phyloP scores from a whole-genome alignment of 2,888 invertebrate species.

The Agrypnus murinus region DNA sequence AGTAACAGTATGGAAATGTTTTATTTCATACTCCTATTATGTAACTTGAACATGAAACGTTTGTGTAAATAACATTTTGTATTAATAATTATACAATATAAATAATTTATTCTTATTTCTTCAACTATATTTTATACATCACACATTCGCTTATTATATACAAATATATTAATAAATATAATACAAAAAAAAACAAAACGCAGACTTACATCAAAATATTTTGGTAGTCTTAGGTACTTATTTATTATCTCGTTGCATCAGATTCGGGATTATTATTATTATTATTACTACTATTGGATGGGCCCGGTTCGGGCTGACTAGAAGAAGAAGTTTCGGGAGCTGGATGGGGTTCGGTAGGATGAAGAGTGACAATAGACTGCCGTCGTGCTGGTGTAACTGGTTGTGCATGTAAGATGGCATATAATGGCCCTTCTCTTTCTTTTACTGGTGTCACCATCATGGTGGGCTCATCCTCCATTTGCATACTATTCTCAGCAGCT shows the following conservation, averaged over 20 bases:
- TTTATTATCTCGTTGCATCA: slow-evolving; percentile 60
- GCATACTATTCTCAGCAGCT: slow-evolving; percentile 82
- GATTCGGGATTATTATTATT: slow-evolving; percentile 36
- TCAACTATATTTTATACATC: slow-evolving; percentile 52
- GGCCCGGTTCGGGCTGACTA: slow-evolving; percentile 62
- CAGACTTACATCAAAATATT: slow-evolving; percentile 59
- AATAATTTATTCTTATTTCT: slow-evolving; percentile 54
- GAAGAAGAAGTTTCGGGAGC: slow-evolving; percentile 57
- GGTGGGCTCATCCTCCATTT: slow-evolving; percentile 77
- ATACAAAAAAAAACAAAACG: slow-evolving; percentile 55
- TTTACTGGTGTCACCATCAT: slow-evolving; percentile 67
- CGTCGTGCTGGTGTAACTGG: slow-evolving; percentile 64
- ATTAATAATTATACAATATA: slow-evolving; percentile 57
- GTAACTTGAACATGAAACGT: slow-evolving; percentile 66
- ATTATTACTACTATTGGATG: slow-evolving; percentile 46
- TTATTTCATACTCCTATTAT: slow-evolving; percentile 59
- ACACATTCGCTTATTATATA: slow-evolving; percentile 57
- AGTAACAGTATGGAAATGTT: slow-evolving; percentile 63
- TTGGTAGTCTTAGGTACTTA: slow-evolving; percentile 57
- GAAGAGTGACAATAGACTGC: slow-evolving; percentile 69
- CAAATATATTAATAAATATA: slow-evolving; percentile 60
- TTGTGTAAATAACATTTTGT: slow-evolving; percentile 67
- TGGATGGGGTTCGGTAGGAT: slow-evolving; percentile 64
- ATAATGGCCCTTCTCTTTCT: slow-evolving; percentile 67
- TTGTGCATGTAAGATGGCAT: slow-evolving; percentile 68